A percentile compares a stretch with the other conserved stretches of the same genome.
Conservation (phyloP, 1,140 invertebrate species). For the Pachyrhynchus sulphureomaculatus region DNA sequence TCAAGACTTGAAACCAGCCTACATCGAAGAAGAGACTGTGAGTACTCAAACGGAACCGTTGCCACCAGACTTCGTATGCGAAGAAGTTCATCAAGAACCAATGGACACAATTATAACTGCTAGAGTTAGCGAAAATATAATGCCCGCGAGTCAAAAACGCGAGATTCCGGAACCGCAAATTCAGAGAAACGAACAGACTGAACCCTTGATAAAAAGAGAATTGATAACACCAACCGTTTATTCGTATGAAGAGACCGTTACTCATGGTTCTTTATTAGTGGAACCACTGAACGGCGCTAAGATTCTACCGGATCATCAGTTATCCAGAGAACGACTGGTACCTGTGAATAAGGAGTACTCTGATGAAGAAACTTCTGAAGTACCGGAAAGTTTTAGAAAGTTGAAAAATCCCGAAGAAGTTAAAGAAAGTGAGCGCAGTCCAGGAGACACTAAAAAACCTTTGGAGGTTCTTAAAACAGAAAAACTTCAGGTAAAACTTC, state of each 20-base stretch:
- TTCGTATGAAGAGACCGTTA: slow-evolving; percentile 46
- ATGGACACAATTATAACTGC: slow-evolving; percentile 40
- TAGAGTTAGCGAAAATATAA: background rate
- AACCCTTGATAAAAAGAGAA: slow-evolving; percentile 53
- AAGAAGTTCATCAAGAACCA: slow-evolving; percentile 56
- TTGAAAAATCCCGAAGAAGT: slow-evolving; percentile 31
- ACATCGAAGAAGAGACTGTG: slow-evolving; percentile 66
- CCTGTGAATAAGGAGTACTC: slow-evolving; percentile 28
- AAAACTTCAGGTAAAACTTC: slow-evolving; percentile 54
- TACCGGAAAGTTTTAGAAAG: slow-evolving; percentile 44
- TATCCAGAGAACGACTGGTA: slow-evolving; percentile 28
- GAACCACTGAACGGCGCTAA: slow-evolving; percentile 41
- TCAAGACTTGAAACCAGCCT: slow-evolving; percentile 39
- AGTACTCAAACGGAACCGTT: slow-evolving; percentile 81
- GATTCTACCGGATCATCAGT: slow-evolving; percentile 36
- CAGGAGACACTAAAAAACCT: slow-evolving; percentile 16
- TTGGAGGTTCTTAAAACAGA: slow-evolving; percentile 55
- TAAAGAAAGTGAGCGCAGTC: background rate
- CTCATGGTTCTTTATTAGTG: slow-evolving; percentile 47
- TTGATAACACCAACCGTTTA: slow-evolving; percentile 53
- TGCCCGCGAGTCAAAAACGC: background rate
- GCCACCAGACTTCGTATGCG: slow-evolving; percentile 72
- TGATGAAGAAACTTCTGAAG: slow-evolving; percentile 44
- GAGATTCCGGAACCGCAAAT: background rate
- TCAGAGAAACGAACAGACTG: background rate